Conservation (phyloP, 2,113 vertebrate genomes). For the Emydura subglobosa region DNA sequence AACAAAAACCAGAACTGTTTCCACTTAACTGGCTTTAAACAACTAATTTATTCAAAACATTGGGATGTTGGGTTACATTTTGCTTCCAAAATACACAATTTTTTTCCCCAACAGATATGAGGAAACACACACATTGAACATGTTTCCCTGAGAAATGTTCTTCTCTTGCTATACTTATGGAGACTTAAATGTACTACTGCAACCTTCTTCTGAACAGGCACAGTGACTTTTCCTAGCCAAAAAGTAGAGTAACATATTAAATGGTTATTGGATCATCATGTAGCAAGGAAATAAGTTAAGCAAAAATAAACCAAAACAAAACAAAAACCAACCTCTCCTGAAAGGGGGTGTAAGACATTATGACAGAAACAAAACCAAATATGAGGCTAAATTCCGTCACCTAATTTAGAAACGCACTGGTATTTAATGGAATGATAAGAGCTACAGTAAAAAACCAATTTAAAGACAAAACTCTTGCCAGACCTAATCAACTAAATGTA, state of each 20-base stretch:
- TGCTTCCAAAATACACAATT: not conserved
- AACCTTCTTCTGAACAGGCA: conserved; percentile 29
- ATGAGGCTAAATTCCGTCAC: not conserved
- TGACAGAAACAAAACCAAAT: not conserved
- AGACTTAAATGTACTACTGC: not conserved
- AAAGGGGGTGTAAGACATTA: not conserved
- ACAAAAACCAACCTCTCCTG: not conserved
- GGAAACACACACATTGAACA: not conserved
- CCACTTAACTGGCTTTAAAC: not conserved
- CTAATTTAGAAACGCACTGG: not conserved
- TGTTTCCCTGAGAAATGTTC: conserved; percentile 1
- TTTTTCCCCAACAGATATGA: not conserved
- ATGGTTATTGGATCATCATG: not conserved
- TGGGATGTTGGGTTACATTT: not conserved
- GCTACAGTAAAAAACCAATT: not conserved
- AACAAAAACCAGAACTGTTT: not conserved
- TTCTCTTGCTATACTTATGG: not conserved
- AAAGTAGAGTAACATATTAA: not conserved
- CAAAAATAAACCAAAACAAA: not conserved
- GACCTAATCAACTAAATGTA: not conserved
- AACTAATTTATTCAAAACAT: conserved; percentile 4
- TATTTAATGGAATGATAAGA: not conserved
- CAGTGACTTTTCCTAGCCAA: conserved; percentile 7
- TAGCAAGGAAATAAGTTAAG: not conserved
- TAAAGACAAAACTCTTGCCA: not conserved